phyloP scores from a whole-genome alignment of 2,797 vertebrate species.

The Oreonectes daqikongensis region DNA sequence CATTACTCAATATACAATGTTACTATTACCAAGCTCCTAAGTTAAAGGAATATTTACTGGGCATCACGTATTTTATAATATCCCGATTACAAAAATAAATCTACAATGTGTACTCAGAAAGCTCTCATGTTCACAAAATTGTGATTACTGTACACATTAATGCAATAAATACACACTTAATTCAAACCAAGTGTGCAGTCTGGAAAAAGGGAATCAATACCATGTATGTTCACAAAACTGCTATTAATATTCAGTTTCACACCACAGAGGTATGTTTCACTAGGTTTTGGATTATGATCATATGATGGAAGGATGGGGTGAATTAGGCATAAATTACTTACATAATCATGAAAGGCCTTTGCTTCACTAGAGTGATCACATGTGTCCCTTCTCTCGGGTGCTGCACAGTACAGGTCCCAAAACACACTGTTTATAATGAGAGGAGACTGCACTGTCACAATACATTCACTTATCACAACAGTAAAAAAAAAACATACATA shows the following conservation, averaged over 20 bases:
- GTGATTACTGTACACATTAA: not conserved
- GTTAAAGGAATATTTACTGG: constrained; percentile 16
- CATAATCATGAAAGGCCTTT: constrained; percentile 92
- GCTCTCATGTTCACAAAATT: not conserved
- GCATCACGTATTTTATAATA: not conserved
- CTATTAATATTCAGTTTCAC: constrained; percentile 17
- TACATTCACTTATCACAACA: not conserved
- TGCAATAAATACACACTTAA: not conserved
- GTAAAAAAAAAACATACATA: no score
- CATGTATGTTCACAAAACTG: not conserved
- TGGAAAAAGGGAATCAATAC: constrained; percentile 11
- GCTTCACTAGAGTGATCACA: constrained; percentile 91
- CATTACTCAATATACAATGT: not conserved
- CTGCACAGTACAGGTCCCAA: constrained; percentile 91
- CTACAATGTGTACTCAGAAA: not conserved
- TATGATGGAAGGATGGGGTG: not conserved
- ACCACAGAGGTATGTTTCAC: constrained; percentile 5
- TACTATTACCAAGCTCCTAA: not conserved
- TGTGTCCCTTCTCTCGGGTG: constrained; percentile 88
- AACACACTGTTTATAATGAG: constrained; percentile 76
- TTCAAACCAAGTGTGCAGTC: not conserved
- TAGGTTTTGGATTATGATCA: not conserved
- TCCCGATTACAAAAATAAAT: not conserved
- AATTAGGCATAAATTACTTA: constrained; percentile 67
- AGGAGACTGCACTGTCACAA: not conserved